Base-by-base conservation (phyloP, 2,888 invertebrate genomes). In the Hypolimnas misippus region DNA sequence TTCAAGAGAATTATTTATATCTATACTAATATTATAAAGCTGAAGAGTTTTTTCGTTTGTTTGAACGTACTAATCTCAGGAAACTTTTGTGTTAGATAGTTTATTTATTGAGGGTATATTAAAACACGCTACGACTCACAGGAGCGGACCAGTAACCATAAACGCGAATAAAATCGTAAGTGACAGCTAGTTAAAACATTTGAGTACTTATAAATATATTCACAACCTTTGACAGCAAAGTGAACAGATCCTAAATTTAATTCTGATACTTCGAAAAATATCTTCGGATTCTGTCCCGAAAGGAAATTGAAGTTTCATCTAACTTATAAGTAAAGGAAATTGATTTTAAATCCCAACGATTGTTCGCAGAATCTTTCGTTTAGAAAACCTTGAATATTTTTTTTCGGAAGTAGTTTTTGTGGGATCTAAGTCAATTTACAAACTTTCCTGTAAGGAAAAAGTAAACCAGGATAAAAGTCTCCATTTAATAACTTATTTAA, bases 261-360 rank as follows among this genome's bases (percentile, higher is more conserved):
- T 46, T 46, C 44, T 21, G 12, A 46, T 19, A 19, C 4, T 19
- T 46, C 12, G 12, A 19, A 12, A 44, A 19, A 46, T 46, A 19
- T 5, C 3, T 49, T 2, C 25, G 7, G 14, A 7, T 49, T 29
- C 21, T 46, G 29, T 49, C 49, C n/a, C 14, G n/a, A 49, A 25
- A 49, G 49, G 49, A 49, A 49, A 49, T 49, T 25, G 29, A 49
- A 49, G 14, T 25, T 29, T n/a, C 29, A 29, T 10, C 25, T 14
- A 29, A 25, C 49, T 29, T 46, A 29, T 25, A n/a, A n/a, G 8
- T 6, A 6, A 14, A 49, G 49, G 49, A 49, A 49, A 49, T 49
- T 29, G 49, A 29, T 49, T 29, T 49, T 29, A n/a, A 49, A 49
- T 3, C 25, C 12, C 49, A 21, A 21, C 4, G 44, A 44, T 44